A percentile compares a stretch with the other conserved stretches of the same genome.
phyloP scores from a whole-genome alignment of 2,797 vertebrate species.

The Cryptoprocta ferox region DNA sequence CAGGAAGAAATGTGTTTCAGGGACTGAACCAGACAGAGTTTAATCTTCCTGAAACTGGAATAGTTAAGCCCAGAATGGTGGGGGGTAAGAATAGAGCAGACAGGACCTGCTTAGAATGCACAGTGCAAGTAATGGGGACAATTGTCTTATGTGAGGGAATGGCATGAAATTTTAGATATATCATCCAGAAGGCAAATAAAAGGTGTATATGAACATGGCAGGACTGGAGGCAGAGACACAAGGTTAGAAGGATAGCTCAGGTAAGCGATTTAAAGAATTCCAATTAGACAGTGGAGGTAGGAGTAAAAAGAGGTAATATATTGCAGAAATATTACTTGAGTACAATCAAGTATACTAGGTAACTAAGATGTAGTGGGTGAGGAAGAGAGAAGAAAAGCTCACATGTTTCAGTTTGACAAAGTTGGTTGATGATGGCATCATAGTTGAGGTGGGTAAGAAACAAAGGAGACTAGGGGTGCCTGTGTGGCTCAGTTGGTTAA shows the following conservation, averaged over 20 bases:
- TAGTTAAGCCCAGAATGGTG: background rate
- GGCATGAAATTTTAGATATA: background rate
- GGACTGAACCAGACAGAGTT: background rate
- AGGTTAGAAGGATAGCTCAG: background rate
- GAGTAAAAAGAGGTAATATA: background rate
- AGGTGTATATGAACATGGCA: background rate
- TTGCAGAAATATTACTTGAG: background rate
- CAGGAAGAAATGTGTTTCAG: slow-evolving; percentile 4
- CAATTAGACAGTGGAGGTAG: background rate
- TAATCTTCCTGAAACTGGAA: slow-evolving; percentile 8
- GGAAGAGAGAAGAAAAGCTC: background rate
- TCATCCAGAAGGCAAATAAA: background rate
- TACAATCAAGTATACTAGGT: background rate
- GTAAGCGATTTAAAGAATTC: background rate
- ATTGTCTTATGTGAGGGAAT: background rate
- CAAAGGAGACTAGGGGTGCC: background rate
- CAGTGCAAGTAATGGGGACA: background rate
- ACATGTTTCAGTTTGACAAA: background rate
- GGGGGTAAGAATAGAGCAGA: background rate
- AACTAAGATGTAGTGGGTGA: background rate
- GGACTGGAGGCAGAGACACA: background rate
- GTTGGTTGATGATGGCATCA: background rate
- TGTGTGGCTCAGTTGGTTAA: no score
- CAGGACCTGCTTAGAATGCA: background rate
- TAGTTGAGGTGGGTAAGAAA: background rate